phyloP scores from a whole-genome alignment of 92 coral and sea anemone genomes.

The Montipora capitata region DNA sequence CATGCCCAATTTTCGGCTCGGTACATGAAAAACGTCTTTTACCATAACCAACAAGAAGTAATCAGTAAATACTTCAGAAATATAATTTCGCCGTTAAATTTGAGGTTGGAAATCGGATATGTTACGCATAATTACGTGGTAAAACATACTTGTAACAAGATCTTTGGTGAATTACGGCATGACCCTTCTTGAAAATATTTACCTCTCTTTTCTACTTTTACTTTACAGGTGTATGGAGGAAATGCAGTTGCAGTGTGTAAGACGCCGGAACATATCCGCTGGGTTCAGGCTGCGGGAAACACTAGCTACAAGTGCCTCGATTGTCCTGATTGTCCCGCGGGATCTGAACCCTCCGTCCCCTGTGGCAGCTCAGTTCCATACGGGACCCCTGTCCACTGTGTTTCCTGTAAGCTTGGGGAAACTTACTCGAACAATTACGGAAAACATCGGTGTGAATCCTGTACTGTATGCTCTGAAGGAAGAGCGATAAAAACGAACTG shows the following conservation, averaged over 20 bases:
- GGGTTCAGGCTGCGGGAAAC: constrained; percentile 3
- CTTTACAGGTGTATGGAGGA: constrained; percentile 1
- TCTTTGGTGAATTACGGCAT: too few species aligned
- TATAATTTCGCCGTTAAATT: too few species aligned
- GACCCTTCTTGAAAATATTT: too few species aligned
- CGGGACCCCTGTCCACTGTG: constrained; percentile 48
- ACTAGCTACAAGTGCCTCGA: constrained; percentile 39
- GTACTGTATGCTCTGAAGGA: constrained; percentile 61
- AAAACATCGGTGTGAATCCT: constrained; percentile 57
- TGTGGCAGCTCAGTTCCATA: constrained; percentile 54
- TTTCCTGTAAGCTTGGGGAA: constrained; percentile 53
- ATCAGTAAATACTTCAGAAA: too few species aligned
- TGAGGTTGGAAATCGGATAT: too few species aligned
- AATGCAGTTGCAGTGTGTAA: neutral
- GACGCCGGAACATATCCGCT: constrained; percentile 47
- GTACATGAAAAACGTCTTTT: too few species aligned
- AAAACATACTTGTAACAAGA: too few species aligned
- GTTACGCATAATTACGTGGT: too few species aligned
- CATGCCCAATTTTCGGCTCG: too few species aligned
- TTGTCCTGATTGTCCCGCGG: constrained; percentile 67
- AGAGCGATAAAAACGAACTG: constrained; percentile 41
- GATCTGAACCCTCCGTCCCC: constrained; percentile 63
- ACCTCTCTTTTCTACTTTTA: too few species aligned
- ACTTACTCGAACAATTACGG: constrained; percentile 44
- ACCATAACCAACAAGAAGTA: too few species aligned